A percentile compares a stretch with the other conserved stretches of the same genome.
Evolutionary conservation across 2,797 vertebrate species (phyloP).

Genomic region (Gobionotothen gibberifrons): DNA sequence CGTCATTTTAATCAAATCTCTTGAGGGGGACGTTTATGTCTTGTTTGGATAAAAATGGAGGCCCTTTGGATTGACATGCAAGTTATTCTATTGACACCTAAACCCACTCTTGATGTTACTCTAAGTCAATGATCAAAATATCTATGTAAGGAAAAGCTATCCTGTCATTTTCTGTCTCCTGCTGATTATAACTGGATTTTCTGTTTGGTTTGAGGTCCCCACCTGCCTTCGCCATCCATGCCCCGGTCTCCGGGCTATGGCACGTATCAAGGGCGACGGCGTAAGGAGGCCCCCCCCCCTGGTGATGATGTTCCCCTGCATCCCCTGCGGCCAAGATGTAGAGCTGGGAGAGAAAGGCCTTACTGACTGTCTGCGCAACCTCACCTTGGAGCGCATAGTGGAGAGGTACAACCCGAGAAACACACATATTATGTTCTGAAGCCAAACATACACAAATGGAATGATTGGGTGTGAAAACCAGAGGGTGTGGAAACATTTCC

Average conservation of each 20-base stretch:
- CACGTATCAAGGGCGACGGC: slow-evolving; percentile 91
- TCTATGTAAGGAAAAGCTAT: background rate
- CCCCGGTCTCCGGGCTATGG: slow-evolving; percentile 86
- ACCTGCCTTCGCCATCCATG: slow-evolving; percentile 68
- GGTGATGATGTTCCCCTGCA: slow-evolving; percentile 90
- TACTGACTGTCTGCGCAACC: slow-evolving; percentile 93
- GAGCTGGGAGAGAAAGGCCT: slow-evolving; percentile 94
- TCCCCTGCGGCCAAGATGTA: slow-evolving; percentile 90
- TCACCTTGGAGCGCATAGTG: slow-evolving; percentile 95
- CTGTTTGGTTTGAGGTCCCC: slow-evolving; percentile 61
- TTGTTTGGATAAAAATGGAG: too few relatives aligned
- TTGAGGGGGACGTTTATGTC: background rate
- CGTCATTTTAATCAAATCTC: background rate
- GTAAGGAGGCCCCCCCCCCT: slow-evolving; percentile 86
- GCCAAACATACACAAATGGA: slow-evolving; percentile 3
- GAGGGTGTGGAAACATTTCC: slow-evolving; percentile 34
- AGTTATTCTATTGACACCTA: background rate
- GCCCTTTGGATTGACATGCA: background rate
- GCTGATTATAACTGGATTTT: slow-evolving; percentile 14
- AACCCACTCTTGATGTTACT: background rate
- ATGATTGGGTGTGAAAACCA: slow-evolving; percentile 13
- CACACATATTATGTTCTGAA: background rate
- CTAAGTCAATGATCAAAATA: background rate
- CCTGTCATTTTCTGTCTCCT: background rate
- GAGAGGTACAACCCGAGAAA: slow-evolving; percentile 83